Base-by-base conservation (phyloP, 1,140 invertebrate species). In the Euborellia annulipes region DNA sequence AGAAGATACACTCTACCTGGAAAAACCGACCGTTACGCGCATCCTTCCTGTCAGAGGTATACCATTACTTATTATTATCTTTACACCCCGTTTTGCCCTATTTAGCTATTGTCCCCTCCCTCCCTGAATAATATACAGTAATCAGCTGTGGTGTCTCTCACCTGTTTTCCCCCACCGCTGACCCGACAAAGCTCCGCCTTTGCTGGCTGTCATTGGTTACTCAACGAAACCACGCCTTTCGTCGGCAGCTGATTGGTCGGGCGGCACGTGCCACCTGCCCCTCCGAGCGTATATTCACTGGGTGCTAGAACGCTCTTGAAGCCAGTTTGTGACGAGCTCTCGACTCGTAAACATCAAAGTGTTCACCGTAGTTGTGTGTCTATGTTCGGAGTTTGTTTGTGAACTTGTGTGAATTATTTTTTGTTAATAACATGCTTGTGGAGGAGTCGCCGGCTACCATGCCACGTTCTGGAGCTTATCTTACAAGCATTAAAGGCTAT, bases 401-500 rank as follows among this genome's bases (percentile, higher is more conserved):
- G 45, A 50, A 46, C 36, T 32, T 36, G 7, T 27, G 18, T 16
- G 11, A 1, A 11, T 40, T 38, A 38, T 38, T 41, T 41, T 23
- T 23, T 20, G n/a, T 20, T 17, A 39, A 11, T 20, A 36, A 37
- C 19, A 45, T 39, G 21, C 27, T 41, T 39, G 36, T 36, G 57
- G 56, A 19, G 63, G 63, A 60, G 51, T 62, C 39, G 53, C n/a
- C n/a, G n/a, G n/a, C n/a, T n/a, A 62, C 36, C 60, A 62, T 41
- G 62, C 23, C 2, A 21, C 16, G 39, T 70, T 71, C 65, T 64
- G 70, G 14, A 60, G 65, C 16, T 66, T 65, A 40, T 69, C 72
- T 54, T 60, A 70, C 6, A 68, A 27, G 4, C 11, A 4, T 69
- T 52, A 83, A 85, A 69, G 79, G 82, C 61, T 82, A 83, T 62